These are phyloP conservation scores for Triplophysa bombifrons DNA, from an alignment of 2,797 vertebrate genomes.

Conservation along the genomic window DNA sequence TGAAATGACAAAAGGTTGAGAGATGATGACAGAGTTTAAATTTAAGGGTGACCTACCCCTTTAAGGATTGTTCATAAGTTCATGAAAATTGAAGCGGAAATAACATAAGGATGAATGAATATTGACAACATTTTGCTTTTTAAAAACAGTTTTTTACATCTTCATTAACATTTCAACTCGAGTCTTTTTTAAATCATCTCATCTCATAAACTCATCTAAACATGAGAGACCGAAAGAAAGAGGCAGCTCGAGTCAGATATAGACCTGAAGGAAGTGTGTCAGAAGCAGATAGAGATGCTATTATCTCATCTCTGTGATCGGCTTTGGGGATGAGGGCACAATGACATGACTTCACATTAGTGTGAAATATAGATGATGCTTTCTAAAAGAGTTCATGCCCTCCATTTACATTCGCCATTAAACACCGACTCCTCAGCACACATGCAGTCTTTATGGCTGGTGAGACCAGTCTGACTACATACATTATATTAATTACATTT, in stretches of 20 bases:
- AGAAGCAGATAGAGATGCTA: not conserved
- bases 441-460: not conserved
- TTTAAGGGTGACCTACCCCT: no score
- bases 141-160: no score
- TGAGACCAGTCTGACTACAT: slow-evolving; percentile 5
- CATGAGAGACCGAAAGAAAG: slow-evolving; percentile 26
- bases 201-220: not conserved
- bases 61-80: not conserved
- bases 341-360: slow-evolving; percentile 14
- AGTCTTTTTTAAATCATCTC: not conserved
- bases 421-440: slow-evolving; percentile 4
- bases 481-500: not conserved
- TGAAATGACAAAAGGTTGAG: no score
- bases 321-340: slow-evolving; percentile 2
- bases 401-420: slow-evolving; percentile 37
- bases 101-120: not conserved
- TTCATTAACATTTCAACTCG: no score
- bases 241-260: not conserved
- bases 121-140: not conserved
- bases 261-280: not conserved
- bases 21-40: no score
- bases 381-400: slow-evolving; percentile 19
- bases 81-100: not conserved
- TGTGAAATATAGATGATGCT: slow-evolving; percentile 36
- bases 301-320: slow-evolving; percentile 23